Conservation (phyloP, 1,140 invertebrate species). For the Polypedilum pembai region DNA sequence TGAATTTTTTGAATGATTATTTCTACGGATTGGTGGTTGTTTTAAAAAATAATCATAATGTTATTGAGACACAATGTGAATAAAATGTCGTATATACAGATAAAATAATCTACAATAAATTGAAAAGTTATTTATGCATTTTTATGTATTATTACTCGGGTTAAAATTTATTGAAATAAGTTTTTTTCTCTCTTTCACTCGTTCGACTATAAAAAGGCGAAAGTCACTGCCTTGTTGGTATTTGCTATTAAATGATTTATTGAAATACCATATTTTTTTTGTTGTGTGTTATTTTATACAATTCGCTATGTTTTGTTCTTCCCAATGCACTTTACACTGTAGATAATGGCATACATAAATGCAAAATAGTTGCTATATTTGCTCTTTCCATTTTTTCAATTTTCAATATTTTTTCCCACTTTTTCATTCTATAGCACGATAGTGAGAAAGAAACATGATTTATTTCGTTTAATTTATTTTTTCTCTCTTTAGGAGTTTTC, state of each 20-base stretch:
- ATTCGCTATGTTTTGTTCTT: background rate
- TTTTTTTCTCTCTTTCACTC: background rate
- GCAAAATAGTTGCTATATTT: too few species aligned
- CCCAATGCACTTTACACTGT: conserved; percentile 11
- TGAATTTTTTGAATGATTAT: background rate
- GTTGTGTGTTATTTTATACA: background rate
- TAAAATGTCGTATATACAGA: background rate
- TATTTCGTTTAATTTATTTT: too few species aligned
- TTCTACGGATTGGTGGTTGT: too few species aligned
- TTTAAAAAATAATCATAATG: background rate
- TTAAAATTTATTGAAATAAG: conserved; percentile 8
- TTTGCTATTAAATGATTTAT: conserved; percentile 19
- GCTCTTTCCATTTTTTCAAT: too few species aligned
- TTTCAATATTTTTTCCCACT: too few species aligned
- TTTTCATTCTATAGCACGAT: too few species aligned
- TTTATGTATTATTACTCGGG: conserved; percentile 18
- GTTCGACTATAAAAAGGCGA: conserved; percentile 9
- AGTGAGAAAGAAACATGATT: too few species aligned
- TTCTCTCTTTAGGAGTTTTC: too few species aligned
- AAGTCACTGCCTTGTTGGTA: conserved; percentile 4
- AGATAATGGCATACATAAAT: background rate
- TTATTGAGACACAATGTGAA: background rate
- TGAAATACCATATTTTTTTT: conserved; percentile 10
- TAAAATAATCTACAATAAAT: conserved; percentile 13
- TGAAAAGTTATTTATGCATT: background rate